Conservation (phyloP, 2,113 vertebrate genomes). For the Zosterops lateralis region DNA sequence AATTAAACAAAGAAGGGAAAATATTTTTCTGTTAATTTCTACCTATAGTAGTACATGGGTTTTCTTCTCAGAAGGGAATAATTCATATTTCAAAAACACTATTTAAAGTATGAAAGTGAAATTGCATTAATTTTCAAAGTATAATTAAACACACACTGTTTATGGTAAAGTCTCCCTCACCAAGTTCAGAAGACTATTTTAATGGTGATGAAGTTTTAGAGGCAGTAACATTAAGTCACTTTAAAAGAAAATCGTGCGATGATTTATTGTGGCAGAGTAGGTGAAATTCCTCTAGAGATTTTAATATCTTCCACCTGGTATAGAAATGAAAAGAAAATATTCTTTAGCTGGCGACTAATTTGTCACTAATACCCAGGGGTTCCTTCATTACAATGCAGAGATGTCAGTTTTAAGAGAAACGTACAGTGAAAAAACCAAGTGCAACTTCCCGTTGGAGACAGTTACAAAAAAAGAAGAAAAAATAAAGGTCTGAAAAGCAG, state of each 20-base stretch:
- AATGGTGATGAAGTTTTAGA: constrained; percentile 54
- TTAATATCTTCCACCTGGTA: constrained; percentile 64
- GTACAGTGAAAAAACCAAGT: background rate
- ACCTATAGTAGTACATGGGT: fast-evolving
- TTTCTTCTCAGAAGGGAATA: background rate
- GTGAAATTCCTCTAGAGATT: constrained; percentile 25
- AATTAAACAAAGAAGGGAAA: background rate
- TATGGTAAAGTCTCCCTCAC: background rate
- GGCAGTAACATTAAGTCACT: constrained; percentile 59
- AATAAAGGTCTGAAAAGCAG: constrained; percentile 27
- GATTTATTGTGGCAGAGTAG: constrained; percentile 54
- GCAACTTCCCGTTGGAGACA: constrained; percentile 26
- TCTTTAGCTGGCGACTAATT: constrained; percentile 50
- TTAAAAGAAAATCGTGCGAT: constrained; percentile 45
- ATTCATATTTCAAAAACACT: background rate
- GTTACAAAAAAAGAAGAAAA: background rate
- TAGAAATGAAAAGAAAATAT: constrained; percentile 21
- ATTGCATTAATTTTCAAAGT: background rate
- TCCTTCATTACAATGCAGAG: constrained; percentile 41
- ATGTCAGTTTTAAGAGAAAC: constrained; percentile 48
- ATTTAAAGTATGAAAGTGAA: background rate
- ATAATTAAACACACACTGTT: background rate
- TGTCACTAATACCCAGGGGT: constrained; percentile 60
- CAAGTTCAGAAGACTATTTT: background rate
- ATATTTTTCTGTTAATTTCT: background rate